phyloP scores from a whole-genome alignment of 2,113 vertebrate species.

The Baryphthengus martii region DNA sequence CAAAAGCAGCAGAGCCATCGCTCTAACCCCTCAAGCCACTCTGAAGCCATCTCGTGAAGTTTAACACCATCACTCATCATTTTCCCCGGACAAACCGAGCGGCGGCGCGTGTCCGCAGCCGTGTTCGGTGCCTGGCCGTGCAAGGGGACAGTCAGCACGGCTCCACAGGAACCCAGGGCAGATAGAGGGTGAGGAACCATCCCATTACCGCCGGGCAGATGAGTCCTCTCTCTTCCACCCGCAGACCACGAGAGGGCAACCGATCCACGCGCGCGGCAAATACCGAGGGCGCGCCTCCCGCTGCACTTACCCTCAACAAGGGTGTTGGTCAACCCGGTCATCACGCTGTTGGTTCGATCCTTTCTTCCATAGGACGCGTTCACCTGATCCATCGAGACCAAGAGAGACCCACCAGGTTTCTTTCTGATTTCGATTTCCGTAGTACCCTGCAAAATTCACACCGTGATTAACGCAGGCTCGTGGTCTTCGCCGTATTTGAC shows the following conservation, averaged over 20 bases:
- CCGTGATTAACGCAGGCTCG: not conserved
- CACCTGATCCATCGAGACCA: constrained; percentile 97
- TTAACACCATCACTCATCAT: fast-evolving
- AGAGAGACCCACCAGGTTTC: constrained; percentile 91
- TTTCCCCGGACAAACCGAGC: not conserved
- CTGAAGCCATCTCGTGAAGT: fast-evolving
- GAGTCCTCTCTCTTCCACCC: not conserved
- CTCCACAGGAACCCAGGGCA: not conserved
- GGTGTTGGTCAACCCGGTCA: constrained; percentile 95
- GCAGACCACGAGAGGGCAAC: not conserved
- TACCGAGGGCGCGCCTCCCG: not conserved
- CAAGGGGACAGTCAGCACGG: not conserved
- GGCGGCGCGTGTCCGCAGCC: fast-evolving
- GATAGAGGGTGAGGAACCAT: not conserved
- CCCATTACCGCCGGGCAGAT: not conserved
- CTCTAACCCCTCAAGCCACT: not conserved
- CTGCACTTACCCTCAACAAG: constrained; percentile 88
- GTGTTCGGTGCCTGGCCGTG: not conserved
- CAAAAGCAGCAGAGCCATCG: not conserved
- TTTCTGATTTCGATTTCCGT: constrained; percentile 93
- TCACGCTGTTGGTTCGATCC: constrained; percentile 91
- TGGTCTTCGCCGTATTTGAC: fast-evolving
- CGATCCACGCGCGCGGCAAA: not conserved
- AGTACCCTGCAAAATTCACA: constrained; percentile 73
- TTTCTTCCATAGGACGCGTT: constrained; percentile 91